Evolutionary conservation across 2,113 vertebrate species (phyloP).

Genomic region (Saimiri boliviensis): DNA sequence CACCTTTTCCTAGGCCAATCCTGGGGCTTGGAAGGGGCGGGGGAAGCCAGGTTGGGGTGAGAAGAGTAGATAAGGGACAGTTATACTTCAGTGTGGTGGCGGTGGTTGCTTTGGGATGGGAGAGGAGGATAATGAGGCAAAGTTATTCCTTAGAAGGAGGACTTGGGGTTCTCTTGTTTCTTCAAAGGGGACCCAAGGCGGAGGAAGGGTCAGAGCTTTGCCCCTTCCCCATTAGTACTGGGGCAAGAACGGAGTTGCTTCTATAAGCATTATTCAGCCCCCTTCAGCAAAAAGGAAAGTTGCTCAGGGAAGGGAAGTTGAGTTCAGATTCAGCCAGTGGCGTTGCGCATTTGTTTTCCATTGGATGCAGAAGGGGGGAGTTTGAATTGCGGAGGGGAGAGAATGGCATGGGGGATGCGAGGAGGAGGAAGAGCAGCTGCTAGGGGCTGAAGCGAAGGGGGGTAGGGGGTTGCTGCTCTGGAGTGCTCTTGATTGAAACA

Average conservation of each 20-base stretch:
- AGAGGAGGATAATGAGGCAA: conserved; percentile 15
- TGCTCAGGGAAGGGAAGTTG: conserved; percentile 65
- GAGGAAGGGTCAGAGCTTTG: conserved; percentile 25
- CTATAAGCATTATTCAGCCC: background rate
- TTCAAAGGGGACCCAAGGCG: background rate
- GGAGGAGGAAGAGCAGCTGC: conserved; percentile 71
- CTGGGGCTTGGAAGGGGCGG: conserved; percentile 52
- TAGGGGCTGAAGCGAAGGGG: conserved; percentile 50
- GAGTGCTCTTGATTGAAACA: conserved; percentile 78
- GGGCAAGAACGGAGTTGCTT: background rate
- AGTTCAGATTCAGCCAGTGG: conserved; percentile 67
- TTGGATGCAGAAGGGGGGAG: conserved; percentile 56
- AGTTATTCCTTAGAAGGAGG: conserved; percentile 54
- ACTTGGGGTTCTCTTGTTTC: conserved; percentile 6
- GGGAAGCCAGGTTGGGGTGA: conserved; percentile 30
- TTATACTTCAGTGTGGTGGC: conserved; percentile 65
- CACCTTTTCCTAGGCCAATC: conserved; percentile 67
- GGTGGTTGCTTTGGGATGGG: conserved; percentile 42
- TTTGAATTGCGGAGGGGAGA: conserved; percentile 12
- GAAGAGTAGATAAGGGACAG: conserved; percentile 79
- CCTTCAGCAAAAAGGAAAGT: conserved; percentile 57
- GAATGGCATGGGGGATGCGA: conserved; percentile 47
- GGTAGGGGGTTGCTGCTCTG: conserved; percentile 57
- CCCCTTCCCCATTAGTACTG: background rate
- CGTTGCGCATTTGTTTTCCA: conserved; percentile 71